Base-by-base conservation (phyloP, 2,113 vertebrate genomes). In the Sclerurus mexicanus region DNA sequence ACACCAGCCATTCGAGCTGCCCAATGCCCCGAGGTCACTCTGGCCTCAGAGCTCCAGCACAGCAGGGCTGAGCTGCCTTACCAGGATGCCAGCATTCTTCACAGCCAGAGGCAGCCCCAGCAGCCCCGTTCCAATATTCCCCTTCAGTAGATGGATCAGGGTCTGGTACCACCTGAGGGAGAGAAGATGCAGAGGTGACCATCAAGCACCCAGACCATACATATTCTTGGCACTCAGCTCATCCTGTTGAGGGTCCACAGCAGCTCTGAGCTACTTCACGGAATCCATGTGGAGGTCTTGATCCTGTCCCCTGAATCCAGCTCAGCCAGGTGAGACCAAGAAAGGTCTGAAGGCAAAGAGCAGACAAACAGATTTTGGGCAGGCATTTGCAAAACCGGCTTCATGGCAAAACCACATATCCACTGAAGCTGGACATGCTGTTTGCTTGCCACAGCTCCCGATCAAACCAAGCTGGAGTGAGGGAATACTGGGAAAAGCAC, bases 1-100 rank as follows among this genome's bases (percentile, higher is more conserved):
- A n/a, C 15, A 18, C 6, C 4, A 3, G n/a, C 74, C 16, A 1
- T 3, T 7, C 11, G 24, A 79, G 47, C 56, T 33, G 37, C 66
- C 7, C 69, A 74, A 3, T 0, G 0, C 53, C 35, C 42, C 0
- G 0, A 52, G 63, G 40, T 35, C 62, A 63, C 68, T 69, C 69
- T 83, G 55, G 37, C 62, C 56, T 76, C 42, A 0, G 3, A 9
- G 33, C 44, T 39, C 33, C 52, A 10, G 10, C 75, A 62, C 21
- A 63, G 86, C 58, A 72, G 47, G 47, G 30, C 23, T 24, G 20
- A 68, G 73, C 33, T 35, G 11, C 73, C 99, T 98, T 96, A 99
- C 99, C 99, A 99, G 97, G 91, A 99, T 98, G 50, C 99, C 99
- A 1, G 99, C 99, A 8, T 99, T 99, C 95, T 98, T 99, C 58